Percentiles rank a stretch among this genome's conserved stretches.
These are phyloP conservation scores for Tiliqua scincoides DNA, from an alignment of 2,113 vertebrate species.

Conservation along the genomic window DNA sequence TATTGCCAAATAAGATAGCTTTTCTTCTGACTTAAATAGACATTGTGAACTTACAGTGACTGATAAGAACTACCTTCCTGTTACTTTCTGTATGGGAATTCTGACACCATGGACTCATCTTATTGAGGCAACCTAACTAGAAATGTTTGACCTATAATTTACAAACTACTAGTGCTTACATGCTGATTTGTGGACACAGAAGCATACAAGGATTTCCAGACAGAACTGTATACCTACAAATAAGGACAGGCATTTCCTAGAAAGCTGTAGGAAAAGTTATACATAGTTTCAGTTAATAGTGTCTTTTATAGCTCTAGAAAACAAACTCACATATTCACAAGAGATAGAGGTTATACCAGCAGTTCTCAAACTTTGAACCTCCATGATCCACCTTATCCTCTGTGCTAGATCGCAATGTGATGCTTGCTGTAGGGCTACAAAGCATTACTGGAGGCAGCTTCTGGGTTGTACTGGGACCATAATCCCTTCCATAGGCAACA, in stretches of 20 bases:
- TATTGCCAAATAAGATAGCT: neutral
- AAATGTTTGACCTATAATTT: neutral
- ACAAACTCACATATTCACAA: neutral
- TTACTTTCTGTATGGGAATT: neutral
- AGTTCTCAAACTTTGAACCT: no score
- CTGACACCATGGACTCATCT: neutral
- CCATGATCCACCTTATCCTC: no score
- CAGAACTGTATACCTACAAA: neutral
- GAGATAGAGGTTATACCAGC: no score
- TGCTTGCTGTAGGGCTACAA: no score
- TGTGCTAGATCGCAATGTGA: no score
- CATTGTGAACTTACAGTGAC: no score
- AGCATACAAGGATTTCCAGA: neutral
- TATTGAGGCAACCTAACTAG: neutral
- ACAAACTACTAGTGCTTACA: no score
- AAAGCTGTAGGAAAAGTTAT: neutral
- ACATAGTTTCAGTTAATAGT: neutral
- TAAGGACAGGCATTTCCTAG: neutral
- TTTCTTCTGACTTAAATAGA: neutral
- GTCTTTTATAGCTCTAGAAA: neutral
- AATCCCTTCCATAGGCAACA: no score
- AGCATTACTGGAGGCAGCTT: no score
- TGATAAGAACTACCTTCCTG: neutral
- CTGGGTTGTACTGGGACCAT: no score
- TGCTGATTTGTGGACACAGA: neutral